phyloP scores from a whole-genome alignment of 2,113 vertebrate species.

The Oryzias woworae region DNA sequence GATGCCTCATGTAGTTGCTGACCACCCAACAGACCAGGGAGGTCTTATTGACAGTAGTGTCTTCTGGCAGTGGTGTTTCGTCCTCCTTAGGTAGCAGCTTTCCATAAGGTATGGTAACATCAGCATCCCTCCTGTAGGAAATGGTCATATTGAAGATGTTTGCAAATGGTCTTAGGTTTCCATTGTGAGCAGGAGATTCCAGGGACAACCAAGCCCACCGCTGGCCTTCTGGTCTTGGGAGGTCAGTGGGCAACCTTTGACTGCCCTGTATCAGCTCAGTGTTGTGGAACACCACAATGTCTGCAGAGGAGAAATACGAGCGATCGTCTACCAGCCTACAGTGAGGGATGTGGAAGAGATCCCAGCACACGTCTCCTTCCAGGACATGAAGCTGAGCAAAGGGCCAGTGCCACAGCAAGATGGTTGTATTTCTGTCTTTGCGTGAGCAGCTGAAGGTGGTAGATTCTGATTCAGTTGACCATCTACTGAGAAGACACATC shows the following conservation, averaged over 20 bases:
- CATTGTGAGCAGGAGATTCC: conserved; percentile 81
- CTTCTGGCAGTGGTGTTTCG: rapidly evolving
- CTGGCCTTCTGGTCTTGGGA: conserved; percentile 67
- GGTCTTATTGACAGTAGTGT: conserved; percentile 72
- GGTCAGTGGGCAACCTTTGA: conserved; percentile 68
- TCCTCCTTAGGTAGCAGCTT: conserved; percentile 63
- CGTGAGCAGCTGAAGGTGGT: too few relatives aligned
- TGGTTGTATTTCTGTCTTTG: conserved; percentile 17
- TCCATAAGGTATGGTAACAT: conserved; percentile 87
- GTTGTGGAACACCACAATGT: conserved; percentile 88
- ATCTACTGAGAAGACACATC: too few relatives aligned
- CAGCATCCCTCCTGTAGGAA: conserved; percentile 85
- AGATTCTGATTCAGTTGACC: too few relatives aligned
- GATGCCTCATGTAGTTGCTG: conserved; percentile 80
- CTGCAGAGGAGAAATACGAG: conserved; percentile 59
- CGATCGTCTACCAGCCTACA: conserved; percentile 79
- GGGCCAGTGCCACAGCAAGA: conserved; percentile 92
- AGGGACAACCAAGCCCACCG: conserved; percentile 92
- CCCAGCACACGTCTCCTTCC: conserved; percentile 66
- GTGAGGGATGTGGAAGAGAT: conserved; percentile 57
- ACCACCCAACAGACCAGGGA: conserved; percentile 86
- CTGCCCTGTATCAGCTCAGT: conserved; percentile 52
- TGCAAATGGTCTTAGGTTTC: conserved; percentile 50
- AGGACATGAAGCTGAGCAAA: conserved; percentile 57
- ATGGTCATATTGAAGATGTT: conserved; percentile 89